Conservation (phyloP, 2,888 invertebrate genomes). For the Helobdella robusta region DNA sequence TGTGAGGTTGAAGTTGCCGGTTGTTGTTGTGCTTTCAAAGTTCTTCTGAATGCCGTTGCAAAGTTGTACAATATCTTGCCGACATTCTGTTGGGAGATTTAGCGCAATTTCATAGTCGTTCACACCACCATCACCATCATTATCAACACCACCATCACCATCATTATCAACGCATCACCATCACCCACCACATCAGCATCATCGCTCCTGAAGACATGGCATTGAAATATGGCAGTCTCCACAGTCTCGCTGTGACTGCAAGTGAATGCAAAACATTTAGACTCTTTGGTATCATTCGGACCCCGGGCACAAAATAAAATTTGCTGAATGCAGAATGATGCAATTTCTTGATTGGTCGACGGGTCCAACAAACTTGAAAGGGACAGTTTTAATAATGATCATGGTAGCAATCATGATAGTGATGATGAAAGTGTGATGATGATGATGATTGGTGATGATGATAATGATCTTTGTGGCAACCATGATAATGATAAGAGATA, state of each 20-base stretch:
- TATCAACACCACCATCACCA: background rate
- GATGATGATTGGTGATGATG: no score
- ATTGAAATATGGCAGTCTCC: slow-evolving; percentile 82
- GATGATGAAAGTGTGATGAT: no score
- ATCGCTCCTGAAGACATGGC: slow-evolving; percentile 92
- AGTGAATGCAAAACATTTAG: slow-evolving; percentile 94
- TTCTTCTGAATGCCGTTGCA: slow-evolving; percentile 82
- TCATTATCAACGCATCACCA: background rate
- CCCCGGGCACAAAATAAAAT: slow-evolving; percentile 92
- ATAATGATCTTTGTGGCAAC: no score
- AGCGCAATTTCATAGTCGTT: background rate
- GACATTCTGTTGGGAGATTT: slow-evolving; percentile 46
- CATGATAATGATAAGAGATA: no score
- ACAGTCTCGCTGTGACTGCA: slow-evolving; percentile 85
- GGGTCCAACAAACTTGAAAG: slow-evolving; percentile 62
- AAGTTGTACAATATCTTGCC: slow-evolving; percentile 63
- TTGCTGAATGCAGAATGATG: slow-evolving; percentile 78
- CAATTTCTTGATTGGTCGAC: slow-evolving; percentile 67
- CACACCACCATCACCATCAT: background rate
- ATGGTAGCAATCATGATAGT: no score
- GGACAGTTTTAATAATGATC: no score
- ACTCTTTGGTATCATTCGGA: slow-evolving; percentile 64
- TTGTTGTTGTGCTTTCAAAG: no score
- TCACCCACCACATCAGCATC: slow-evolving; percentile 77
- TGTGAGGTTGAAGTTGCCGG: slow-evolving; percentile 37